Conservation (phyloP, 2,888 invertebrate genomes). For the Chouioia cunea region DNA sequence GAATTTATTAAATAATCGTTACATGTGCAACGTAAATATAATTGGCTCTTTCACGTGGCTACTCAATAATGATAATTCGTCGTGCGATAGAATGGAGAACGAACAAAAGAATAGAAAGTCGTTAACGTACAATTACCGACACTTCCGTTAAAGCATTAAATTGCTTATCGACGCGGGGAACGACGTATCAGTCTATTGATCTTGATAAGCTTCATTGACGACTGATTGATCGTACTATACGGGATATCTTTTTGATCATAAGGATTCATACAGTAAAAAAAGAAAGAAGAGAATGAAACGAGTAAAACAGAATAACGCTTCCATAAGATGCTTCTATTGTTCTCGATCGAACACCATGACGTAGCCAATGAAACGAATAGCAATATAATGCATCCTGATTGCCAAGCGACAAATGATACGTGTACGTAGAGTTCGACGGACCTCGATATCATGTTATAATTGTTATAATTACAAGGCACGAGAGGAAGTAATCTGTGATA, state of each 20-base stretch:
- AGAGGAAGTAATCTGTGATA: conserved; percentile 36
- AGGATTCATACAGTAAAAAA: conserved; percentile 14
- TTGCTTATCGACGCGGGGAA: conserved; percentile 19
- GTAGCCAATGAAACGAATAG: neutral
- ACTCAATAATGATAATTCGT: too few relatives aligned
- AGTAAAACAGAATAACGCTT: neutral
- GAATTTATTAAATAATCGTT: neutral
- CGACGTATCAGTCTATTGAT: conserved; percentile 20
- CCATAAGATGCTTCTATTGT: conserved; percentile 29
- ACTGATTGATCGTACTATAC: neutral
- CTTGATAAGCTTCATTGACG: conserved; percentile 29
- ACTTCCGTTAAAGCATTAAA: neutral
- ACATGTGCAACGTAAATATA: neutral
- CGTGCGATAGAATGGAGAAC: too few relatives aligned
- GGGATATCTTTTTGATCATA: neutral
- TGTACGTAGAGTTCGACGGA: conserved; percentile 9
- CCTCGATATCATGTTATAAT: conserved; percentile 1
- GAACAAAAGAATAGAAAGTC: too few relatives aligned
- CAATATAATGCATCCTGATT: conserved; percentile 27
- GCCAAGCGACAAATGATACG: conserved; percentile 31
- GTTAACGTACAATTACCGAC: too few relatives aligned
- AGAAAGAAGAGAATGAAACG: neutral
- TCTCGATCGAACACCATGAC: conserved; percentile 33
- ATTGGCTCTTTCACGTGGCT: too few relatives aligned
- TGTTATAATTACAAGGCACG: conserved; percentile 2